Conservation (phyloP, 23 tunicate genomes). For the Styela plicata region DNA sequence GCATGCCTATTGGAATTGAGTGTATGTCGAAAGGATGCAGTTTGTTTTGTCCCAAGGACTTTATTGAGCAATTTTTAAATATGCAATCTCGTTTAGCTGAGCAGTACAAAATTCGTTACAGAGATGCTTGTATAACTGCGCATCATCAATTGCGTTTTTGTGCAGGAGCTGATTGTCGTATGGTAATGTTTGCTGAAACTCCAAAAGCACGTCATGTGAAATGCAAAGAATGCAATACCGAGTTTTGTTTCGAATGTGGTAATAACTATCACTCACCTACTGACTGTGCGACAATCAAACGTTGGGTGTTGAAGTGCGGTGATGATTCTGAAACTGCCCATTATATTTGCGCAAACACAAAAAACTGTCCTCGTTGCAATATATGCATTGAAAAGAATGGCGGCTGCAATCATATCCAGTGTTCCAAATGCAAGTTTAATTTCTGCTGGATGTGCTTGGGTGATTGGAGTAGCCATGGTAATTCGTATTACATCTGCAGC, state of each 20-base stretch:
- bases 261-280: slow-evolving; percentile 79
- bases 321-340: slow-evolving; percentile 98
- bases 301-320: slow-evolving; percentile 85
- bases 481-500: slow-evolving; percentile 85
- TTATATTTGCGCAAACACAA: slow-evolving; percentile 92
- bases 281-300: slow-evolving; percentile 71
- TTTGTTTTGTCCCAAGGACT: slow-evolving; percentile 59
- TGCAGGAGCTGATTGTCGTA: slow-evolving; percentile 79
- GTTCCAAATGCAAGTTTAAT: slow-evolving; percentile 74
- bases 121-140: slow-evolving; percentile 37
- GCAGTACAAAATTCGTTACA: slow-evolving; percentile 22
- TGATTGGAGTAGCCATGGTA: slow-evolving; percentile 93
- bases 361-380: slow-evolving; percentile 89
- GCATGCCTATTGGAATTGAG: slow-evolving; percentile 54
- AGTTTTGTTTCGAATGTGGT: slow-evolving; percentile 89
- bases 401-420: slow-evolving; percentile 94
- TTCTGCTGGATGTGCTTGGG: slow-evolving; percentile 96
- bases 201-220: slow-evolving; percentile 74
- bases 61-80: slow-evolving; percentile 46
- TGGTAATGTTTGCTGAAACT: slow-evolving; percentile 45
- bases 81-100: not conserved
- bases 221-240: slow-evolving; percentile 43
- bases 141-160: slow-evolving; percentile 88
- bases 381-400: slow-evolving; percentile 93
- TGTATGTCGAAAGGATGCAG: slow-evolving; percentile 76